Conservation (phyloP, 2,113 vertebrate genomes). For the Aegypius monachus region DNA sequence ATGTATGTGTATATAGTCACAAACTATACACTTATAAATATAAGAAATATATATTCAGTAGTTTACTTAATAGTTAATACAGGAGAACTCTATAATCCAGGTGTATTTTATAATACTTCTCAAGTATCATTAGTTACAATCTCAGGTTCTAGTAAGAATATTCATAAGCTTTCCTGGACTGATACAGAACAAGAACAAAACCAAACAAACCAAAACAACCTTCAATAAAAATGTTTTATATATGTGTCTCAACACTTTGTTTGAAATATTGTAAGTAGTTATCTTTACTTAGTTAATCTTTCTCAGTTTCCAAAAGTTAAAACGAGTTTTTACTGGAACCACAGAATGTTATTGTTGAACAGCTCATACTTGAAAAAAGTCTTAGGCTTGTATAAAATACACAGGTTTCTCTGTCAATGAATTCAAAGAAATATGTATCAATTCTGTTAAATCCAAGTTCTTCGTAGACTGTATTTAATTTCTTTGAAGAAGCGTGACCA, state of each 20-base stretch:
- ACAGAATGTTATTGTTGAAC: neutral
- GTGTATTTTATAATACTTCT: neutral
- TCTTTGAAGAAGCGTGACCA: neutral
- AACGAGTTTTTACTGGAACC: neutral
- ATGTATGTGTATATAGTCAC: neutral
- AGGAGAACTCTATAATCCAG: neutral
- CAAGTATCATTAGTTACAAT: neutral
- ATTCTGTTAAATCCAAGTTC: neutral
- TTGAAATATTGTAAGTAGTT: neutral
- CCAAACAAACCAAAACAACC: neutral
- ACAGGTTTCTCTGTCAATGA: neutral
- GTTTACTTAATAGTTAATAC: neutral
- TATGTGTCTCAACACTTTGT: neutral
- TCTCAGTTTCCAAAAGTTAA: neutral
- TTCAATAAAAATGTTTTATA: neutral
- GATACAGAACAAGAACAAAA: neutral
- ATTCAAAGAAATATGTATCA: neutral
- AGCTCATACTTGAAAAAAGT: neutral
- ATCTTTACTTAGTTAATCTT: neutral
- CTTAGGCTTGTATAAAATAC: neutral
- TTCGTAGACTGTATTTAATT: neutral
- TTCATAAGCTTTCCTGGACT: neutral
- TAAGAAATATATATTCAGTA: neutral
- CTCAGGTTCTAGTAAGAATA: neutral
- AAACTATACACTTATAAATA: neutral